Evolutionary conservation across 2,113 vertebrate species (phyloP).

Genomic region (Rhadina sibilatrix): DNA sequence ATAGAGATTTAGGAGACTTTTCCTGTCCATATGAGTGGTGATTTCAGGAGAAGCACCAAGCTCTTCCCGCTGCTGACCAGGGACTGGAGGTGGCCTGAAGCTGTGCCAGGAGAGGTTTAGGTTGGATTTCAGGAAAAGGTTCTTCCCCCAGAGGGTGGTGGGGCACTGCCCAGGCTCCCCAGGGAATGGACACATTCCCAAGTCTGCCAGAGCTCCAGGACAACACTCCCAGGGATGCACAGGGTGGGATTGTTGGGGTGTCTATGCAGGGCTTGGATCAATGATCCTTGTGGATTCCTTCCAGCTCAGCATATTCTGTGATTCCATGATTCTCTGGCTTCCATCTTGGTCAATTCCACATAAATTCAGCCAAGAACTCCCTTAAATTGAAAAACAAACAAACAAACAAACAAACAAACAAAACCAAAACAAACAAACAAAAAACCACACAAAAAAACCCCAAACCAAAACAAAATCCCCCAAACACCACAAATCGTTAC

Average conservation of each 20-base stretch:
- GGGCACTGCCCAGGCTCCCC: not conserved
- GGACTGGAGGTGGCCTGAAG: not conserved
- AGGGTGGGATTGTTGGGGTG: not conserved
- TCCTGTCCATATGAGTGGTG: not conserved
- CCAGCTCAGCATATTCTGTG: not conserved
- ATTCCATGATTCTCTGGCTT: not conserved
- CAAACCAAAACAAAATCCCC: too few species aligned
- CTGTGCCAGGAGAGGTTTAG: not conserved
- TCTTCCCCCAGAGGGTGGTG: not conserved
- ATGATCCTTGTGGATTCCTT: not conserved
- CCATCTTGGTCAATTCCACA: not conserved
- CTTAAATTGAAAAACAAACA: not conserved
- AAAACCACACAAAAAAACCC: too few species aligned
- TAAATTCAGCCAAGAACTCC: not conserved
- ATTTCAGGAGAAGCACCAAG: not conserved
- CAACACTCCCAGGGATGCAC: accelerated
- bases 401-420: too few species aligned
- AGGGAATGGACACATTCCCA: not conserved
- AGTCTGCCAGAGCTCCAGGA: not conserved
- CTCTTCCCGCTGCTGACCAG: not conserved
- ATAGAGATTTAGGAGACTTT: not conserved
- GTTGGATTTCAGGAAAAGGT: not conserved
- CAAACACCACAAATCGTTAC: not conserved
- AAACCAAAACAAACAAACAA: too few species aligned
- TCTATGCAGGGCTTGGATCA: not conserved